Evolutionary conservation across 2,797 vertebrate genomes (phyloP).

Genomic region (Thalassophryne amazonica): DNA sequence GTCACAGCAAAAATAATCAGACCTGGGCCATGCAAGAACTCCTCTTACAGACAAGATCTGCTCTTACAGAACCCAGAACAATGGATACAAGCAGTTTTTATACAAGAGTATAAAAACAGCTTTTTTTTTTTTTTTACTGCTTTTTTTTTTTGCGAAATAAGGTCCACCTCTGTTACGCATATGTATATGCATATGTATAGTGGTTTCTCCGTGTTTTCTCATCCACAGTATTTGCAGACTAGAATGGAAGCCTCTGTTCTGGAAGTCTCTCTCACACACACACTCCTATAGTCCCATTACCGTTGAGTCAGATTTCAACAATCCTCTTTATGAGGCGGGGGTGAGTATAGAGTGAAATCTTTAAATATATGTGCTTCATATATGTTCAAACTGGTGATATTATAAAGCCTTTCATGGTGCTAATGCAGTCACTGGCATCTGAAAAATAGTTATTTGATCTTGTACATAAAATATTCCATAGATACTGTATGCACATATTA

Average conservation of each 20-base stretch:
- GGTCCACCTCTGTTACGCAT: not conserved
- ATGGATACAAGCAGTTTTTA: too few relatives aligned
- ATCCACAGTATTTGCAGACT: constrained; percentile 79
- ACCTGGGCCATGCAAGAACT: too few relatives aligned
- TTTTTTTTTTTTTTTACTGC: too few relatives aligned
- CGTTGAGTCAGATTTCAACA: constrained; percentile 93
- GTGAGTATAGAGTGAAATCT: constrained; percentile 65
- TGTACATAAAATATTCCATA: too few relatives aligned
- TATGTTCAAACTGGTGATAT: not conserved
- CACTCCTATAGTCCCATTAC: constrained; percentile 94
- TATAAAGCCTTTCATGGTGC: too few relatives aligned
- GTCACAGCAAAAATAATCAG: too few relatives aligned
- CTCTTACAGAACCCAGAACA: too few relatives aligned
- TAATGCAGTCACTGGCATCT: too few relatives aligned
- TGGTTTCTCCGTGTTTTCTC: constrained; percentile 1
- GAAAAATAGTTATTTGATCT: too few relatives aligned
- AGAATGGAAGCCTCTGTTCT: constrained; percentile 90
- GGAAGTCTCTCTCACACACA: constrained; percentile 89
- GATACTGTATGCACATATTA: too few relatives aligned
- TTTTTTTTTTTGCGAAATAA: not conserved
- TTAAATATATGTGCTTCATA: not conserved
- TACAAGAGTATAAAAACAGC: too few relatives aligned
- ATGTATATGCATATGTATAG: not conserved
- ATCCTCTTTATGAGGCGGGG: constrained; percentile 94
- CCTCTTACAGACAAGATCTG: too few relatives aligned